A percentile compares a stretch with the other conserved stretches of the same genome.
Conservation (phyloP, 2,113 vertebrate genomes). For the Erinaceus europaeus region DNA sequence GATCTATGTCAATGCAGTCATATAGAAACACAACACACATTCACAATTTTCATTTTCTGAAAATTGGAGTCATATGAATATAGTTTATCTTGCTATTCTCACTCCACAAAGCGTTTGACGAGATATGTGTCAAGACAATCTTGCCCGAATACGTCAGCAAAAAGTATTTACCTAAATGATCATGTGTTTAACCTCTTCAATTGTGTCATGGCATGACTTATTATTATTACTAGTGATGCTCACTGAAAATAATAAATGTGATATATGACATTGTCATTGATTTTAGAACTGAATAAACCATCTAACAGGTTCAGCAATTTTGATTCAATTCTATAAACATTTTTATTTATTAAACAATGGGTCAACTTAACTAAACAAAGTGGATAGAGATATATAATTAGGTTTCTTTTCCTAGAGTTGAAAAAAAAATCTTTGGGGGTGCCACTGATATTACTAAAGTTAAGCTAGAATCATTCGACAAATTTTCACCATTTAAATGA, state of each 20-base stretch:
- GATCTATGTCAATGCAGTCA: too few species aligned
- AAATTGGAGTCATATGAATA: not conserved
- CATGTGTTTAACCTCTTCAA: not conserved
- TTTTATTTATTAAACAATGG: not conserved
- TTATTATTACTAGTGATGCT: not conserved
- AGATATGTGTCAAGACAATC: not conserved
- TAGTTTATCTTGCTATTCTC: not conserved
- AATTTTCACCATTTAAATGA: not conserved
- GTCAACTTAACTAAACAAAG: not conserved
- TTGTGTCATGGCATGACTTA: not conserved
- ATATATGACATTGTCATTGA: not conserved
- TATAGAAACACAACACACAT: too few species aligned
- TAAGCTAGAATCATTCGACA: not conserved
- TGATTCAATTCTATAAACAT: not conserved
- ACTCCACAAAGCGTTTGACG: not conserved
- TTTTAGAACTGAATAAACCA: not conserved
- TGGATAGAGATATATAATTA: too few species aligned
- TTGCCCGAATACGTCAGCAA: not conserved
- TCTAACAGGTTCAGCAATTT: not conserved
- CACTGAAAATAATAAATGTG: not conserved
- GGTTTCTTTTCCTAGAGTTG: too few species aligned
- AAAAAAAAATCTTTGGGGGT: not conserved
- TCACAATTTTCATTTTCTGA: too few species aligned
- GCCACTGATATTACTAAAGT: not conserved
- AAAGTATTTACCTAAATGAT: not conserved